Evolutionary conservation across 1,140 invertebrate genomes (phyloP).

Genomic region (Macrostomum lignano): DNA sequence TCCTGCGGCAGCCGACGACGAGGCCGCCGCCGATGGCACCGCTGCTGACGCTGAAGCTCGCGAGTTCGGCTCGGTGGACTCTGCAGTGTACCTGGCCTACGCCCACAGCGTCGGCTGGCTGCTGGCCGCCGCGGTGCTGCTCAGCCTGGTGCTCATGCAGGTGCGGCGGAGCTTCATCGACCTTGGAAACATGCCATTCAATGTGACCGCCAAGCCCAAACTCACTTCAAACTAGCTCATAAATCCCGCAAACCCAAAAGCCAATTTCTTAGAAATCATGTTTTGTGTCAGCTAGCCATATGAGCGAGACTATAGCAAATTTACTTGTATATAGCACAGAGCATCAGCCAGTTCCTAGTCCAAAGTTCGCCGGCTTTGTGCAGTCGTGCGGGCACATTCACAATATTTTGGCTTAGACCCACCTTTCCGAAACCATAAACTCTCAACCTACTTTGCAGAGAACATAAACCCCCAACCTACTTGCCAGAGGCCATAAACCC

Average conservation of each 20-base stretch:
- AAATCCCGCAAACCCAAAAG: constrained; percentile 27
- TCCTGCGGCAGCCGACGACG: too few species aligned
- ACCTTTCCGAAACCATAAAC: too few species aligned
- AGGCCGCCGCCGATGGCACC: neutral
- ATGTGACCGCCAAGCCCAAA: constrained; percentile 10
- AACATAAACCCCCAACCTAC: too few species aligned
- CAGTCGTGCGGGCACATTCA: too few species aligned
- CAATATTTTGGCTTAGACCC: too few species aligned
- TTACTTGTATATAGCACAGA: too few species aligned
- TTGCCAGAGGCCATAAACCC: too few species aligned
- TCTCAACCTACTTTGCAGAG: too few species aligned
- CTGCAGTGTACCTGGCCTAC: constrained; percentile 42
- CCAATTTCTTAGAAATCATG: constrained; percentile 34
- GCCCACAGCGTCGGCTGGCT: constrained; percentile 43
- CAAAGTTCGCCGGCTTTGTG: too few species aligned
- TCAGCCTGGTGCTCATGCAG: constrained; percentile 32
- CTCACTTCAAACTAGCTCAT: constrained; percentile 1
- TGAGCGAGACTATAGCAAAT: neutral
- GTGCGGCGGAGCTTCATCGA: too few species aligned
- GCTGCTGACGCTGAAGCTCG: neutral
- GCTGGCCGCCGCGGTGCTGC: constrained; percentile 39
- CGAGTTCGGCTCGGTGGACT: neutral
- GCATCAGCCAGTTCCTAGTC: too few species aligned
- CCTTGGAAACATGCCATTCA: too few species aligned
- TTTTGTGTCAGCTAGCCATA: neutral